These are phyloP conservation scores for Drosophila guanche DNA, from an alignment of 1,140 invertebrate genomes.

Conservation along the genomic window DNA sequence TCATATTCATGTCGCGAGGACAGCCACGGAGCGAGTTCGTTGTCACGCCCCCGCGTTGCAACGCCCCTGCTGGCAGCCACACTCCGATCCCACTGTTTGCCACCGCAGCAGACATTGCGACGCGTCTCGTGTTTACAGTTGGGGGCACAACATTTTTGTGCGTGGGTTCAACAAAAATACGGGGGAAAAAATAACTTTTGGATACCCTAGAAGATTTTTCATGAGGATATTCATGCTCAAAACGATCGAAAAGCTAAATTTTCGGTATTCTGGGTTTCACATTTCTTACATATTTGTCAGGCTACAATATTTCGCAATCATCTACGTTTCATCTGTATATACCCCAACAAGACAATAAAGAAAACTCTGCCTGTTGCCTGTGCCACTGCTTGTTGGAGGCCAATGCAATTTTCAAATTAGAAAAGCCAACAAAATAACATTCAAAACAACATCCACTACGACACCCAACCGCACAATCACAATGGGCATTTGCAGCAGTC, in stretches of 20 bases:
- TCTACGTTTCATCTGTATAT: too few relatives aligned
- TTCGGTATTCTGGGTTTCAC: too few relatives aligned
- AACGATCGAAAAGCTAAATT: too few relatives aligned
- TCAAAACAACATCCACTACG: constrained; percentile 22
- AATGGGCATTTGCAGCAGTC: constrained; percentile 50
- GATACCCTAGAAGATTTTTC: not conserved
- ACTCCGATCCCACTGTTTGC: not conserved
- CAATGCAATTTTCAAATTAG: constrained; percentile 78
- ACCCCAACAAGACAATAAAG: not conserved
- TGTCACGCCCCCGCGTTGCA: constrained; percentile 47
- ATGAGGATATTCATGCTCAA: too few relatives aligned
- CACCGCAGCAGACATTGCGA: constrained; percentile 66
- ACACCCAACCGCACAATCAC: constrained; percentile 27
- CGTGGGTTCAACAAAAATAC: constrained; percentile 41
- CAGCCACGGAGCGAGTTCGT: constrained; percentile 51
- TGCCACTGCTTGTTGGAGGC: constrained; percentile 32
- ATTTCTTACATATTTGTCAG: too few relatives aligned
- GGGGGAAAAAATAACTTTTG: constrained; percentile 20
- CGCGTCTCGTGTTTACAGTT: constrained; percentile 75
- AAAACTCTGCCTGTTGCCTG: constrained; percentile 20
- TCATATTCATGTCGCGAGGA: constrained; percentile 73
- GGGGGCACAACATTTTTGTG: constrained; percentile 62
- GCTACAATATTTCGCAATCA: too few relatives aligned
- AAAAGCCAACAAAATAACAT: constrained; percentile 40
- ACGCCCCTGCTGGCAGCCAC: constrained; percentile 7